Evolutionary conservation across 2,797 vertebrate species (phyloP), one percentile per base, ranked within the genome.

Genomic region (Lutjanus argentimaculatus): DNA sequence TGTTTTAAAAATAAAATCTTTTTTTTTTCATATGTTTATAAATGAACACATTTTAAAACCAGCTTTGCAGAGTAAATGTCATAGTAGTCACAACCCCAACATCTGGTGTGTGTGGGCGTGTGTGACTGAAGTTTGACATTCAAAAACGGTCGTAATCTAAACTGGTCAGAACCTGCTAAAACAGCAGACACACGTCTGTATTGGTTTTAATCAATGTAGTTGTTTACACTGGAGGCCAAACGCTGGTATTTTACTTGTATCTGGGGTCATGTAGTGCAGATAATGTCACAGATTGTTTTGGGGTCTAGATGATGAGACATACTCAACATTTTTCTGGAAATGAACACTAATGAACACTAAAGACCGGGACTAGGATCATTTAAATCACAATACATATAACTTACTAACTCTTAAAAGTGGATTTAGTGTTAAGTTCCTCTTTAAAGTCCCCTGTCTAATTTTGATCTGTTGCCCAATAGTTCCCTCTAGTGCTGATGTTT

Each of bases 341-440:
- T 36, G 30, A 36, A 36, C 25, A 30, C 48, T 63, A 30, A 30
- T 52, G n/a, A 46, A 36, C 16, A 22, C 4, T 58, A 8, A 49
- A 65, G 11, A 66, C 10, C 16, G 17, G 4, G 19, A 42, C 11
- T 14, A 10, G 1, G 1, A 30, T n/a, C 6, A 4, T 46, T 48
- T 43, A 25, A 30, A 65, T 51, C 2, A 42, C 14, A 43, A 6
- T 21, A 61, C 10, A 65, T 51, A 30, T 52, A 3, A 25, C 25
- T 62, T 1, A 12, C 45, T 36, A 9, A 49, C 14, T 61, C 25
- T 14, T 53, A 53, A 55, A 46, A 48, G 17, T 16, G 16, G 2
- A 59, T n/a, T 52, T 74, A 1, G 67, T 77, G 65, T 78, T 65
- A 71, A 74, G 66, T 62, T 63, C 7, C 75, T 82, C 71, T 72